phyloP scores from a whole-genome alignment of 2,113 vertebrate genomes.

The Chroicocephalus ridibundus region DNA sequence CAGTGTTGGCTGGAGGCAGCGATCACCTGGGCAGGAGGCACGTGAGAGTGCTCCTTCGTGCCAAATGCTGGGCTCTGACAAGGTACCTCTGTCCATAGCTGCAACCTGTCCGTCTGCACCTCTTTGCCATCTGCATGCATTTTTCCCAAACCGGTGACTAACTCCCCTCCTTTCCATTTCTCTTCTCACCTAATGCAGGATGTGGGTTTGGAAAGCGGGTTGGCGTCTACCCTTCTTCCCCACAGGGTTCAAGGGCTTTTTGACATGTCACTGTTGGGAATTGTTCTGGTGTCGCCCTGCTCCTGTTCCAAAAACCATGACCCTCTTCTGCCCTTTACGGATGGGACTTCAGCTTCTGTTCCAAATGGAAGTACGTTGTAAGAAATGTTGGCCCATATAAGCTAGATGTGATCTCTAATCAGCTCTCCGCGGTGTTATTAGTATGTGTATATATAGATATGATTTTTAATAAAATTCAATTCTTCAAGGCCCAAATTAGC shows the following conservation, averaged over 20 bases:
- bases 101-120: neutral
- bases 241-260: neutral
- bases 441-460: slow-evolving; percentile 20
- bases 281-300: neutral
- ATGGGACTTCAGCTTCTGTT: neutral
- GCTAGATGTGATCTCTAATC: neutral
- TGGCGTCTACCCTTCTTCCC: neutral
- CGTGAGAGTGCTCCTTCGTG: neutral
- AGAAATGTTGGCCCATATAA: slow-evolving; percentile 19
- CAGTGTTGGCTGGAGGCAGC: neutral
- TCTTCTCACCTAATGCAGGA: neutral
- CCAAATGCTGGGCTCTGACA: neutral
- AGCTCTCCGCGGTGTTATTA: neutral
- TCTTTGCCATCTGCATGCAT: fast-evolving
- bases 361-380: neutral
- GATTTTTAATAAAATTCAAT: neutral
- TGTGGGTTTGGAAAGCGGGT: neutral
- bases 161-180: neutral
- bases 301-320: neutral
- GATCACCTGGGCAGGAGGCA: neutral
- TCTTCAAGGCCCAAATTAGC: neutral
- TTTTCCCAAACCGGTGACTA: fast-evolving
- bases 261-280: neutral
- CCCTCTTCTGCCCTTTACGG: neutral
- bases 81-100: neutral